Evolutionary conservation across 2,797 vertebrate genomes (phyloP).

Genomic region (Brachyalestes nurse): DNA sequence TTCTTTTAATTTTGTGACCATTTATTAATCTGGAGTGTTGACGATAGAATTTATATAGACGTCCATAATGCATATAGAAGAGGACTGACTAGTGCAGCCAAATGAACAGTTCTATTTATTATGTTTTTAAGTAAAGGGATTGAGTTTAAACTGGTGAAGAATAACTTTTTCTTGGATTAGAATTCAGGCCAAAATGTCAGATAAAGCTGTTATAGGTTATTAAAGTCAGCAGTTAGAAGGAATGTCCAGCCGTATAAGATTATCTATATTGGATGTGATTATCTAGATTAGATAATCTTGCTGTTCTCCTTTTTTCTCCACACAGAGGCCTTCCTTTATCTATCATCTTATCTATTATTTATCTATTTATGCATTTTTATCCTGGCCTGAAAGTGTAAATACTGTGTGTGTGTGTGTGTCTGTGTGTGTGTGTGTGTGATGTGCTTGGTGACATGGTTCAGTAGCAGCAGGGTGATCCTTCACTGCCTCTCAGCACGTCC

Average conservation of each 20-base stretch:
- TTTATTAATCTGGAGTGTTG: too few species aligned
- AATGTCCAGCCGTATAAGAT: background rate
- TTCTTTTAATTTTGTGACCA: too few species aligned
- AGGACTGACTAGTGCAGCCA: too few species aligned
- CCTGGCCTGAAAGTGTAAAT: constrained; percentile 42
- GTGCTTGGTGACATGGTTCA: constrained; percentile 48
- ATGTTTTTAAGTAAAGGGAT: too few species aligned
- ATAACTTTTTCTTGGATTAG: too few species aligned
- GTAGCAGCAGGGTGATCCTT: constrained; percentile 46
- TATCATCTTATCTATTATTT: constrained; percentile 19
- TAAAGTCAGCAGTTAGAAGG: background rate
- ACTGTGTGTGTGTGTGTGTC: background rate
- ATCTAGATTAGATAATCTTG: constrained; percentile 7
- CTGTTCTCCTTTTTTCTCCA: background rate
- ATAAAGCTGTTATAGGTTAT: background rate
- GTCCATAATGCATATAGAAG: too few species aligned
- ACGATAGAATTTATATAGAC: too few species aligned
- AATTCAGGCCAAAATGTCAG: too few species aligned
- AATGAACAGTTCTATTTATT: too few species aligned
- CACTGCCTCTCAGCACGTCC: constrained; percentile 51
- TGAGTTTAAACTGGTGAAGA: too few species aligned
- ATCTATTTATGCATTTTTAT: background rate
- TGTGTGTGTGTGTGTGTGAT: background rate
- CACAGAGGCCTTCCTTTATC: constrained; percentile 27
- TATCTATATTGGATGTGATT: background rate